A percentile compares a stretch with the other conserved stretches of the same genome.
Evolutionary conservation across 2,113 vertebrate species (phyloP).

Genomic region (Brachyistius frenatus): DNA sequence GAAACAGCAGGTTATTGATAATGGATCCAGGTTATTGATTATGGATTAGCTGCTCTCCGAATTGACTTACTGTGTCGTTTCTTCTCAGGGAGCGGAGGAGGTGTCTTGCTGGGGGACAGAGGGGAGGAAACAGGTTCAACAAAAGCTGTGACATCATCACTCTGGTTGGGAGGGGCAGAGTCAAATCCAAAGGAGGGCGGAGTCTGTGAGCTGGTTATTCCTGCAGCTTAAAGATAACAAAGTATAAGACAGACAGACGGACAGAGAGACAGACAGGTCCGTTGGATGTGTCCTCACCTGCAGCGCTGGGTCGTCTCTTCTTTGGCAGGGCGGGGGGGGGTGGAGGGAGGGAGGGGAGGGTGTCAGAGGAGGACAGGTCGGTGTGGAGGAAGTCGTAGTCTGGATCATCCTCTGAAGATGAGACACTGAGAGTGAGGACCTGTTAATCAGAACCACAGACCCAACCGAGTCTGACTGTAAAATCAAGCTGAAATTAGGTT

Average conservation of each 20-base stretch:
- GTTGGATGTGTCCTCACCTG: constrained; percentile 47
- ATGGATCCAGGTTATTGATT: not conserved
- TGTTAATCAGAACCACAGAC: not conserved
- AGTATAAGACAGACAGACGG: not conserved
- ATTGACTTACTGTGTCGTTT: constrained; percentile 93
- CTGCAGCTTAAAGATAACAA: constrained; percentile 18
- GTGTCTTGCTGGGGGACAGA: constrained; percentile 49
- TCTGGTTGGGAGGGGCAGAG: constrained; percentile 80
- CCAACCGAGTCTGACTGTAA: too few relatives aligned
- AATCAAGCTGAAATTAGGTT: too few relatives aligned
- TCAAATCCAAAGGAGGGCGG: constrained; percentile 65
- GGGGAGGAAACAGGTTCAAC: constrained; percentile 88
- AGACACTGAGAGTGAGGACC: not conserved
- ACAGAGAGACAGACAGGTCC: not conserved
- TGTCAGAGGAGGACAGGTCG: constrained; percentile 89
- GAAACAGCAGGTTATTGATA: not conserved
- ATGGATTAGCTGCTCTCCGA: not conserved
- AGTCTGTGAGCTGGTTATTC: constrained; percentile 47
- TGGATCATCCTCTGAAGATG: constrained; percentile 82
- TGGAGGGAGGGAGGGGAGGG: constrained; percentile 87
- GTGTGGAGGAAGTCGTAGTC: constrained; percentile 95
- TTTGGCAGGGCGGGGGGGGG: constrained; percentile 90
- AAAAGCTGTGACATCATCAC: constrained; percentile 77
- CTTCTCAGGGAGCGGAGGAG: constrained; percentile 93
- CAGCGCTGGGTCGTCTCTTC: constrained; percentile 87